These are phyloP conservation scores for Tinamus guttatus DNA, from an alignment of 2,113 vertebrate species.

Conservation along the genomic window DNA sequence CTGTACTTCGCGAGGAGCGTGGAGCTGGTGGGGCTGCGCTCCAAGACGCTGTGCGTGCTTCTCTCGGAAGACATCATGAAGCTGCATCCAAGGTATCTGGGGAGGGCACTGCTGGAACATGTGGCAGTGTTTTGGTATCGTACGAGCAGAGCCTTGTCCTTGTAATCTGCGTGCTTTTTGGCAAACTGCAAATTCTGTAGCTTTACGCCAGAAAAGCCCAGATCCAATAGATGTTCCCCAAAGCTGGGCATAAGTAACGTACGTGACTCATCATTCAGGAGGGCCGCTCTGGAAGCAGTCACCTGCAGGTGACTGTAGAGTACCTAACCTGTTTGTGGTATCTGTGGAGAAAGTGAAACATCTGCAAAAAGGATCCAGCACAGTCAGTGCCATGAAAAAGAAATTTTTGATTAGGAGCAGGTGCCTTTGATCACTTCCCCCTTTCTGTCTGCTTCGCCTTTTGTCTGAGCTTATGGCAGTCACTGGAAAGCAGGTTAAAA, in stretches of 20 bases:
- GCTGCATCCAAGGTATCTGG: constrained; percentile 85
- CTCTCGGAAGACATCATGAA: constrained; percentile 89
- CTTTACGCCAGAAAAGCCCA: fast-evolving
- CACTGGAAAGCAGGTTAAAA: neutral
- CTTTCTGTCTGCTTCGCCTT: neutral
- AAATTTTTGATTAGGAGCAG: fast-evolving
- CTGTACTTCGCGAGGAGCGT: constrained; percentile 93
- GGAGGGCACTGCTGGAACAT: neutral
- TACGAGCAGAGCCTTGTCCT: fast-evolving
- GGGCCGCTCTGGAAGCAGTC: fast-evolving
- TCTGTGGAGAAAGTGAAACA: neutral
- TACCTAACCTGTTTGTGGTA: fast-evolving
- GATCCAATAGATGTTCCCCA: fast-evolving
- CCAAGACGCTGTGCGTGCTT: constrained; percentile 81
- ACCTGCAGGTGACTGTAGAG: neutral
- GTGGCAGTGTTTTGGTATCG: fast-evolving
- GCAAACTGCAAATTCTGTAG: neutral
- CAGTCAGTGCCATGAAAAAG: neutral
- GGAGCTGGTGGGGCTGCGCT: constrained; percentile 87
- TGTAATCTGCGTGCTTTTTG: neutral
- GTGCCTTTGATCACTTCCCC: fast-evolving
- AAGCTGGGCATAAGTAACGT: no score
- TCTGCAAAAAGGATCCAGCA: neutral
- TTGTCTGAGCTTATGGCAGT: neutral
- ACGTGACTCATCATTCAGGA: fast-evolving